Percentiles rank a stretch among this genome's conserved stretches.
Evolutionary conservation across 2,113 vertebrate species (phyloP).

Genomic region (Gallinago media): DNA sequence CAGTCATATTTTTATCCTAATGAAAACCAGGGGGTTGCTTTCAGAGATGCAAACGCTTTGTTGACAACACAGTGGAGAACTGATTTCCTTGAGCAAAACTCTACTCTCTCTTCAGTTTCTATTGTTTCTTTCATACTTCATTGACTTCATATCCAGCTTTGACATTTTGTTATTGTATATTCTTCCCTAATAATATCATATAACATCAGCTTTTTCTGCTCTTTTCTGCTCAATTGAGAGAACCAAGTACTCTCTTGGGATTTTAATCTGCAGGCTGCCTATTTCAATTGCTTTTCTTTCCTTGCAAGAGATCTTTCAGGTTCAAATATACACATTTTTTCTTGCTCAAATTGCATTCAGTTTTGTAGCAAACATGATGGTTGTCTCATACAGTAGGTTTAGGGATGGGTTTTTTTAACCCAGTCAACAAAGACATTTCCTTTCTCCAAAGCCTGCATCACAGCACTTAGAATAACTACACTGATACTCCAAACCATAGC

Average conservation of each 20-base stretch:
- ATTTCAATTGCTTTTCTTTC: slow-evolving; percentile 26
- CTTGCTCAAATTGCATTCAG: not conserved
- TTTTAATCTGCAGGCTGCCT: slow-evolving; percentile 49
- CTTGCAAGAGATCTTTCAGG: slow-evolving; percentile 22
- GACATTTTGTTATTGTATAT: slow-evolving; percentile 57
- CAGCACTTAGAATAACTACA: not conserved
- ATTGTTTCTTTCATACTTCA: slow-evolving; percentile 55
- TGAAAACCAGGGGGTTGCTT: not conserved
- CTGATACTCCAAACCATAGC: not conserved
- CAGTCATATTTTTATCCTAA: not conserved
- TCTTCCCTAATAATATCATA: slow-evolving; percentile 44
- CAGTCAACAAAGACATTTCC: not conserved
- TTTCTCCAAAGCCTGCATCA: not conserved
- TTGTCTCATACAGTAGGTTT: not conserved
- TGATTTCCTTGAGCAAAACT: slow-evolving; percentile 46
- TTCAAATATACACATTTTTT: not conserved
- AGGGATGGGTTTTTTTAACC: not conserved
- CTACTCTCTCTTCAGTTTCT: not conserved
- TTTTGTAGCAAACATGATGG: not conserved
- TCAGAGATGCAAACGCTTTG: not conserved
- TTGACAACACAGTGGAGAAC: not conserved
- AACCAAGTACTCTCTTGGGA: slow-evolving; percentile 34
- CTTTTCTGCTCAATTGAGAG: slow-evolving; percentile 42
- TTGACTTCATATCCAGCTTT: slow-evolving; percentile 26
- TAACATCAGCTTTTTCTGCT: slow-evolving; percentile 32